These are phyloP conservation scores for Eumacrocentrus americanus DNA, from an alignment of 2,888 invertebrate genomes.

Conservation along the genomic window DNA sequence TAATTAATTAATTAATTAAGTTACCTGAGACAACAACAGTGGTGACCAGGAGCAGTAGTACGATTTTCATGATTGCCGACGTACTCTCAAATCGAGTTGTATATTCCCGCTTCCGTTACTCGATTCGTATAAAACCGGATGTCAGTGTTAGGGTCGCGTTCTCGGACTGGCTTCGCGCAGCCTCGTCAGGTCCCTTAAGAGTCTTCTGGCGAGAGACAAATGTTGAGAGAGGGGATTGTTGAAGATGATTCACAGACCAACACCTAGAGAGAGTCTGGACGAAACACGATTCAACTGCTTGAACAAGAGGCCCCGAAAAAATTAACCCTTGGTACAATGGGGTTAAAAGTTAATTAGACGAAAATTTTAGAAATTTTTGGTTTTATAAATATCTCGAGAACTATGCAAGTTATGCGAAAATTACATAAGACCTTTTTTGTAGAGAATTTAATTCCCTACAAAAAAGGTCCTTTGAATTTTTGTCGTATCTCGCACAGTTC, in stretches of 20 bases:
- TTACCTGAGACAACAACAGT: slow-evolving; percentile 66
- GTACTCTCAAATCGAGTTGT: slow-evolving; percentile 38
- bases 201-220: slow-evolving; percentile 54
- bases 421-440: too few species aligned
- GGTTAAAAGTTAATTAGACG: too few species aligned
- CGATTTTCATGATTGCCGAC: slow-evolving; percentile 63
- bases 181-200: slow-evolving; percentile 59
- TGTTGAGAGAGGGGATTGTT: slow-evolving; percentile 39
- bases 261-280: too few species aligned
- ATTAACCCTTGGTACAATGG: too few species aligned
- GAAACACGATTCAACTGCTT: too few species aligned
- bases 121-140: slow-evolving; percentile 45
- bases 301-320: too few species aligned
- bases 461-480: too few species aligned
- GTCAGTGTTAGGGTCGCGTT: slow-evolving; percentile 60
- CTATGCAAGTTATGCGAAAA: too few species aligned
- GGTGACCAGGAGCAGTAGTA: slow-evolving; percentile 65
- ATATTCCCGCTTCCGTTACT: slow-evolving; percentile 14
- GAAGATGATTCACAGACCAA: slow-evolving; percentile 56
- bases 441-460: too few species aligned
- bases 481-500: too few species aligned
- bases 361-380: too few species aligned
- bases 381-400: too few species aligned
- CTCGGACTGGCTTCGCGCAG: slow-evolving; percentile 59
- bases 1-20: background rate